phyloP scores from a whole-genome alignment of 2,888 invertebrate species.

The Hedychridium roseum region DNA sequence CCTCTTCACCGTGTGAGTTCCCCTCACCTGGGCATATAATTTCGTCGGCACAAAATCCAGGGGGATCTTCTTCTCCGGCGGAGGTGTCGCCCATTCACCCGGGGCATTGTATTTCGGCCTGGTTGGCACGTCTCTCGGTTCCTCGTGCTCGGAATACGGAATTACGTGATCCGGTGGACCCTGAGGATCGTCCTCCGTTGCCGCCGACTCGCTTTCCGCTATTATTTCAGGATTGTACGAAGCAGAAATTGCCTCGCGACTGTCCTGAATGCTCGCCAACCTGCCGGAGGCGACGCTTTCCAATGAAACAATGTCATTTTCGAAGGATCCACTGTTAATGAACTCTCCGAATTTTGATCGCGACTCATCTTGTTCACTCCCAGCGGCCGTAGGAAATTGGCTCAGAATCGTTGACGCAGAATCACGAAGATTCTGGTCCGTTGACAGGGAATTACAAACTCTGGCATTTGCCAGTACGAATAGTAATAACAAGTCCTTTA shows the following conservation, averaged over 20 bases:
- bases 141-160: constrained; percentile 56
- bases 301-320: constrained; percentile 10
- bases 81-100: constrained; percentile 55
- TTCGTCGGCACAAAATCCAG: constrained; percentile 71
- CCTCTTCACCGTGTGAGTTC: constrained; percentile 71
- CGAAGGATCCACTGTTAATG: not conserved
- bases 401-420: too few relatives aligned
- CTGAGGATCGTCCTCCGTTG: constrained; percentile 23
- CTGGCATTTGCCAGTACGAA: not conserved
- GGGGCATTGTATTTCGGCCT: constrained; percentile 55
- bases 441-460: too few relatives aligned
- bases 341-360: constrained; percentile 1
- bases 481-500: not conserved
- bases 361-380: not conserved
- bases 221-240: too few relatives aligned
- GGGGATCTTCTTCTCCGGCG: constrained; percentile 39
- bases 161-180: constrained; percentile 46
- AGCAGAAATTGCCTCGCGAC: not conserved
- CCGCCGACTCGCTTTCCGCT: constrained; percentile 2
- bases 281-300: constrained; percentile 19
- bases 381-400: too few relatives aligned
- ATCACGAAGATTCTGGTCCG: too few relatives aligned
- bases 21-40: constrained; percentile 75
- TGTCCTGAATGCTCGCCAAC: constrained; percentile 4
- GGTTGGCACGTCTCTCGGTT: constrained; percentile 53